Percentiles rank a stretch among this genome's conserved stretches.
phyloP scores from a whole-genome alignment of 2,113 vertebrate genomes.

The Benitochromis conjunctus region DNA sequence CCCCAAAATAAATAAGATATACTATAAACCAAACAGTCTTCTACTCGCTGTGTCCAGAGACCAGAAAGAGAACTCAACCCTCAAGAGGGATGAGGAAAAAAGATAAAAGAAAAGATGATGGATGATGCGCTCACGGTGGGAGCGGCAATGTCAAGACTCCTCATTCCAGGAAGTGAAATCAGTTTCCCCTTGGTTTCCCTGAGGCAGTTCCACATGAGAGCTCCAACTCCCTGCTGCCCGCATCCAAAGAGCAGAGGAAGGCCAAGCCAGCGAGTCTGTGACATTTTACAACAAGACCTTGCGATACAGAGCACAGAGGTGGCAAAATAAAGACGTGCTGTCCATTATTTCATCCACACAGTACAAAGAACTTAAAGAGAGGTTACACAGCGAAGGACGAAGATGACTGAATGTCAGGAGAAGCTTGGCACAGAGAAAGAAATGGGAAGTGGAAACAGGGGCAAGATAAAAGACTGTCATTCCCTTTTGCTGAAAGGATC shows the following conservation, averaged over 20 bases:
- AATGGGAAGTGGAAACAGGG: not conserved
- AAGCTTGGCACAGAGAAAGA: not conserved
- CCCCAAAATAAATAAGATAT: not conserved
- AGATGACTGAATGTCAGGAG: slow-evolving; percentile 12
- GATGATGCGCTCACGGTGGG: slow-evolving; percentile 28
- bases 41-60: not conserved
- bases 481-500: slow-evolving; percentile 35
- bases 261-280: not conserved
- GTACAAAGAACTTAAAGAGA: not conserved
- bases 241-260: slow-evolving; percentile 5
- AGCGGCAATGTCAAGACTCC: slow-evolving; percentile 37
- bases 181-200: slow-evolving; percentile 34
- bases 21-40: not conserved
- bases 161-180: slow-evolving; percentile 56
- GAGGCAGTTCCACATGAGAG: slow-evolving; percentile 52
- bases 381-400: not conserved
- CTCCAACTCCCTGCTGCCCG: not conserved
- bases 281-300: slow-evolving; percentile 20
- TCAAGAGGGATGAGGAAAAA: not conserved
- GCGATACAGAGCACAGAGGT: not conserved
- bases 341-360: slow-evolving; percentile 23
- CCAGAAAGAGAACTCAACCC: not conserved
- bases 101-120: slow-evolving; percentile 43
- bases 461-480: slow-evolving; percentile 34
- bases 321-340: not conserved